Conservation (phyloP, 2,113 vertebrate genomes). For the cattle (Bos taurus) region DNA sequence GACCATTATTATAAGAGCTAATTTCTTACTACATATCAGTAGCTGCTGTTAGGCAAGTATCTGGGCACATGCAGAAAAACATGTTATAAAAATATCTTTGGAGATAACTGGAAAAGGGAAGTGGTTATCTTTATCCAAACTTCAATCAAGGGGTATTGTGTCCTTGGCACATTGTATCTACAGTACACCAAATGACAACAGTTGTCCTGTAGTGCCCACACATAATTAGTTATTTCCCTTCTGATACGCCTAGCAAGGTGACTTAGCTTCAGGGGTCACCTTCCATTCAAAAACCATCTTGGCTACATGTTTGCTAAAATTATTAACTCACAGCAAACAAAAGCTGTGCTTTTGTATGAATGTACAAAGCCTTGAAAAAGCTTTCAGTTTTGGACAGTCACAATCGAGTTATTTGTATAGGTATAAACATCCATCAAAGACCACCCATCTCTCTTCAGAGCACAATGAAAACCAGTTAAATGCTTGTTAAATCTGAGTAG, state of each 20-base stretch:
- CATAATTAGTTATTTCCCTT: slow-evolving; percentile 57
- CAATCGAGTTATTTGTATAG: slow-evolving; percentile 48
- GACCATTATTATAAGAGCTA: not conserved
- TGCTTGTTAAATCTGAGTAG: slow-evolving; percentile 37
- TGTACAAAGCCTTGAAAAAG: slow-evolving; percentile 50
- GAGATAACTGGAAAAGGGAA: slow-evolving; percentile 2
- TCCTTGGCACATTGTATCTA: not conserved
- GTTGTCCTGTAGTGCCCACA: not conserved
- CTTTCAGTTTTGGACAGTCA: slow-evolving; percentile 47
- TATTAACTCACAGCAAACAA: slow-evolving; percentile 62
- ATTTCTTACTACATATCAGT: not conserved
- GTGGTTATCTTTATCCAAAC: slow-evolving; percentile 32
- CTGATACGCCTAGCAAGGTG: slow-evolving; percentile 45
- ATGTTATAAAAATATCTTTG: not conserved
- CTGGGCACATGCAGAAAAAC: not conserved
- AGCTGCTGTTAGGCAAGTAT: not conserved
- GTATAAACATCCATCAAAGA: slow-evolving; percentile 57
- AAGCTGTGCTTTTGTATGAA: slow-evolving; percentile 41
- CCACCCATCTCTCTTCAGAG: slow-evolving; percentile 31
- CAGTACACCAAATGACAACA: slow-evolving; percentile 35
- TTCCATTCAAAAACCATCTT: slow-evolving; percentile 61
- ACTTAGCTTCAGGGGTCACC: slow-evolving; percentile 57
- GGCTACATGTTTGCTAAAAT: slow-evolving; percentile 57
- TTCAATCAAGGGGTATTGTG: slow-evolving; percentile 29
- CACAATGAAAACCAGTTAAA: slow-evolving; percentile 43